phyloP scores from a whole-genome alignment of 2,797 vertebrate genomes.

The Tenualosa thibaudeaui region DNA sequence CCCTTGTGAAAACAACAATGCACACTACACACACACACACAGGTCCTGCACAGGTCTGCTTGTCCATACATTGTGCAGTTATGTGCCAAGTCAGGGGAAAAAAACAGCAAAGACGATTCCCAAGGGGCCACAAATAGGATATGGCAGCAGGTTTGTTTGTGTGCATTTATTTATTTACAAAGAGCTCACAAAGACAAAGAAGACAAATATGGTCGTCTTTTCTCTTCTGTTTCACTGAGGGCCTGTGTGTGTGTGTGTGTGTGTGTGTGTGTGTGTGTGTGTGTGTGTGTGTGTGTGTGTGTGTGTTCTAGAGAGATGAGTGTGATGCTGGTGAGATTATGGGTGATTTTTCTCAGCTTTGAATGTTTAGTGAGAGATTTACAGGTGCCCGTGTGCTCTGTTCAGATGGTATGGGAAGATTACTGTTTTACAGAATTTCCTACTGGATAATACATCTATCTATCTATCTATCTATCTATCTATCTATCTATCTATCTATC shows the following conservation, averaged over 20 bases:
- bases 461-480: no score
- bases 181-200: not conserved
- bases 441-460: no score
- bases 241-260: not conserved
- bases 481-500: no score
- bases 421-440: no score
- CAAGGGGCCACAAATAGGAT: not conserved
- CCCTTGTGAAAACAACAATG: not conserved
- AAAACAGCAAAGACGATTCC: not conserved
- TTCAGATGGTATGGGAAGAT: no score
- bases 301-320: constrained; percentile 25
- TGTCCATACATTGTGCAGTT: not conserved
- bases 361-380: constrained; percentile 48
- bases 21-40: constrained; percentile 32
- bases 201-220: not conserved
- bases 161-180: not conserved
- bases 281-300: no score
- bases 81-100: constrained; percentile 8
- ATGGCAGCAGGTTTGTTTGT: not conserved
- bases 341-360: constrained; percentile 41
- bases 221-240: not conserved
- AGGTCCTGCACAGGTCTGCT: not conserved
- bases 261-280: not conserved
- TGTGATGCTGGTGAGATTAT: constrained; percentile 13
- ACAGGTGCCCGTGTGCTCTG: constrained; percentile 23